Evolutionary conservation across 2,888 invertebrate genomes (phyloP).

Genomic region (Slavum lentiscoides): DNA sequence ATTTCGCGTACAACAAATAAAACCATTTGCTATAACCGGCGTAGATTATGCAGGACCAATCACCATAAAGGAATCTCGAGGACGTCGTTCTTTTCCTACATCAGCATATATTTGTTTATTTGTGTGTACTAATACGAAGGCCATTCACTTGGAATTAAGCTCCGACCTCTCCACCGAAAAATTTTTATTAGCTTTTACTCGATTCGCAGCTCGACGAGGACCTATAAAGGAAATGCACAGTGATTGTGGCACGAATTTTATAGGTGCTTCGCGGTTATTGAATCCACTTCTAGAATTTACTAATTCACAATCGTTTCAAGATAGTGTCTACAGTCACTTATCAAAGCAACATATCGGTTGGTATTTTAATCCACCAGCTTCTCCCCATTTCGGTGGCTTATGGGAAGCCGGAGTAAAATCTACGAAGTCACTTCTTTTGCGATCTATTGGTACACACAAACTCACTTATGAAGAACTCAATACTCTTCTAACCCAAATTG

Average conservation of each 20-base stretch:
- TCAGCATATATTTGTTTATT: background rate
- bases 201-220: background rate
- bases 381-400: background rate
- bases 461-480: background rate
- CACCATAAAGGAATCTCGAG: background rate
- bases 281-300: background rate
- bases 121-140: background rate
- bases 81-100: rapidly evolving
- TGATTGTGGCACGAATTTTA: background rate
- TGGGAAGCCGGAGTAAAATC: slow-evolving; percentile 10
- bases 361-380: too few relatives aligned
- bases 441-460: background rate
- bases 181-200: background rate
- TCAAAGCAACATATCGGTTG: background rate
- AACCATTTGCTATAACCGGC: background rate
- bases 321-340: background rate
- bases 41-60: background rate
- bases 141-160: background rate
- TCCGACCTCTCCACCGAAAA: background rate
- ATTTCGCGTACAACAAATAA: too few relatives aligned
- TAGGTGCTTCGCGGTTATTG: background rate
- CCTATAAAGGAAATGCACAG: background rate
- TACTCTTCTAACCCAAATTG: background rate
- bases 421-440: background rate
- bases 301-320: background rate